Percentiles rank a stretch among this genome's conserved stretches.
Conservation (phyloP, 1,140 invertebrate genomes). For the Ceratoteleas bidentatus region DNA sequence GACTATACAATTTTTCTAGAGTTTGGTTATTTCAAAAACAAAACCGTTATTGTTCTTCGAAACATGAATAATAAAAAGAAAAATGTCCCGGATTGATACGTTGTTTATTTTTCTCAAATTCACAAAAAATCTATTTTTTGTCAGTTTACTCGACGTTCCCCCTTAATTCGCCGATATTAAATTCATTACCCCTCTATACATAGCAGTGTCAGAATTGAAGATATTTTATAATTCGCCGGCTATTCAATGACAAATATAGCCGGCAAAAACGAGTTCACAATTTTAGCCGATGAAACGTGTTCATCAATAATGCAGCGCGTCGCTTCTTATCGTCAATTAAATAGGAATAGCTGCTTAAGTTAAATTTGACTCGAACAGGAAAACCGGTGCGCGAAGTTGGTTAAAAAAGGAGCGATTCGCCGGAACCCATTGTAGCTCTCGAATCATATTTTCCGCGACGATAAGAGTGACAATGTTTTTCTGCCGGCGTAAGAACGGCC, state of each 20-base stretch:
- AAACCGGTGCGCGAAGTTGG: background rate
- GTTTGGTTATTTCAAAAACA: too few relatives aligned
- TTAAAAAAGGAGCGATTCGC: background rate
- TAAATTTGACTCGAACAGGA: background rate
- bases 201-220: background rate
- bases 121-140: too few relatives aligned
- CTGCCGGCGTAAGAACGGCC: slow-evolving; percentile 15
- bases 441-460: background rate
- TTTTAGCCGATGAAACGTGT: background rate
- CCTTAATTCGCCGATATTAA: too few relatives aligned
- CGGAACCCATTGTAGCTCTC: background rate
- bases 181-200: too few relatives aligned
- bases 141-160: too few relatives aligned
- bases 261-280: background rate
- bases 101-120: too few relatives aligned
- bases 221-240: background rate
- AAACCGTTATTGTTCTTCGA: too few relatives aligned
- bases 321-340: too few relatives aligned
- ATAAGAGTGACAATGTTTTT: slow-evolving; percentile 10
- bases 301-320: background rate
- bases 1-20: too few relatives aligned
- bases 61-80: too few relatives aligned
- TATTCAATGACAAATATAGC: background rate
- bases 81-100: too few relatives aligned
- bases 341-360: background rate